These are phyloP conservation scores for Rhinopomastus cyanomelas DNA, from an alignment of 2,113 vertebrate species.

Conservation along the genomic window DNA sequence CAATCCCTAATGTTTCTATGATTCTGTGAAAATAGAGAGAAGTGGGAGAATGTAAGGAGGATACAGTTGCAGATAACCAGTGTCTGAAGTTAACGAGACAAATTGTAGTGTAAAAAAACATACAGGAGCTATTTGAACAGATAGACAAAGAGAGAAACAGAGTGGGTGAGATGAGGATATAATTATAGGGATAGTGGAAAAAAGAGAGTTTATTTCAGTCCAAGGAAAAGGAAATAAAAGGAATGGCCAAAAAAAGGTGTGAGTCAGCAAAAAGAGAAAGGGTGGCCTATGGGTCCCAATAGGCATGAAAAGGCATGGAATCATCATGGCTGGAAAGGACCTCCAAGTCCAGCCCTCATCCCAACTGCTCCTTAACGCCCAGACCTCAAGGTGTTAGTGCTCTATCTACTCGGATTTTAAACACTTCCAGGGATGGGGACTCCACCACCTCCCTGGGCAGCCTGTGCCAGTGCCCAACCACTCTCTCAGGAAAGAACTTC, in stretches of 20 bases:
- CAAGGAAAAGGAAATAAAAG: neutral
- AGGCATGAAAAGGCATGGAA: neutral
- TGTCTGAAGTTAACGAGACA: neutral
- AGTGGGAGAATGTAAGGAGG: neutral
- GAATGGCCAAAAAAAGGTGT: neutral
- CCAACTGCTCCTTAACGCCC: too few species aligned
- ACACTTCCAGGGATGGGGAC: too few species aligned
- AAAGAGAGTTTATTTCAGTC: neutral
- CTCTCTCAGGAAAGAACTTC: too few species aligned
- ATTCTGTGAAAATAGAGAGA: neutral
- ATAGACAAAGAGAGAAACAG: neutral
- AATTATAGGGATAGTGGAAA: neutral
- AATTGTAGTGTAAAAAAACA: neutral
- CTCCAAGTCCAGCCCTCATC: too few species aligned
- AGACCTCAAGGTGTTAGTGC: too few species aligned
- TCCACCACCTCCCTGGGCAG: too few species aligned
- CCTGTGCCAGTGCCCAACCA: too few species aligned
- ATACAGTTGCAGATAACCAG: neutral
- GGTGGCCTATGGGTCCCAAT: accelerated
- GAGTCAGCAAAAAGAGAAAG: neutral
- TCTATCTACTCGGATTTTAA: too few species aligned
- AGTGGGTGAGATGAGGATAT: neutral
- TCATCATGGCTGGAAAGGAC: too few species aligned
- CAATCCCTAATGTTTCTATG: too few species aligned
- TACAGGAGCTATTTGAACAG: neutral